Percentiles rank a stretch among this genome's conserved stretches.
Conservation (phyloP, 2,888 invertebrate genomes). For the Venustoraphidia nigricollis region DNA sequence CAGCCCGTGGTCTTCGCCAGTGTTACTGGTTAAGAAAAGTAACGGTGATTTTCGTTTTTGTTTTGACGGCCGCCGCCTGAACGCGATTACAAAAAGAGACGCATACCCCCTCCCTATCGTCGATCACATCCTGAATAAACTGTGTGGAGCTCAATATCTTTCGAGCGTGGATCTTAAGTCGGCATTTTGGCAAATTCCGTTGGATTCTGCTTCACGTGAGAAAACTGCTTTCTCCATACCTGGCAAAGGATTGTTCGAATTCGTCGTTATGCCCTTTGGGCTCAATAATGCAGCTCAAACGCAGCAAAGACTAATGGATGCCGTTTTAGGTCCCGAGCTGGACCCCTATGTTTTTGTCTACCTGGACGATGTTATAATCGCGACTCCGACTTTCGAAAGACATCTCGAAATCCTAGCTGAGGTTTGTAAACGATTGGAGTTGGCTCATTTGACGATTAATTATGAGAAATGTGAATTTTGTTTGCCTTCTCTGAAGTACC, state of each 20-base stretch:
- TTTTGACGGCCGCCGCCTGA: too few species aligned
- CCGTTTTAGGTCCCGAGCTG: slow-evolving; percentile 3
- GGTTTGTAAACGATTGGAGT: slow-evolving; percentile 9
- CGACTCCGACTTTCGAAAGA: too few species aligned
- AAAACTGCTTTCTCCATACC: slow-evolving; percentile 19
- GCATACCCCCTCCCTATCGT: slow-evolving; percentile 15
- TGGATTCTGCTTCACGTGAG: slow-evolving; percentile 8
- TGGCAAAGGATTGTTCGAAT: too few species aligned
- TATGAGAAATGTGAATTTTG: slow-evolving; percentile 15
- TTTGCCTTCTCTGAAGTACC: slow-evolving; percentile 12
- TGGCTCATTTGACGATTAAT: slow-evolving; percentile 15
- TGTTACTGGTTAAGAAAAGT: too few species aligned
- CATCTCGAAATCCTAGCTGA: slow-evolving; percentile 12
- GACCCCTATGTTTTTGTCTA: too few species aligned
- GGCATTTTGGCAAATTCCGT: slow-evolving; percentile 16
- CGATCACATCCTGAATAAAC: slow-evolving; percentile 3
- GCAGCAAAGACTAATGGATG: slow-evolving; percentile 7
- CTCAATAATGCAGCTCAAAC: neutral
- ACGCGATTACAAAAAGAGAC: slow-evolving; percentile 13
- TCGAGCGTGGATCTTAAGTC: slow-evolving; percentile 8
- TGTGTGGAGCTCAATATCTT: slow-evolving; percentile 6
- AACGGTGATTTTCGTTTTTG: too few species aligned
- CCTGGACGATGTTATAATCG: too few species aligned
- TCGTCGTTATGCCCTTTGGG: slow-evolving; percentile 3
- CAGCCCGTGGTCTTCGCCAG: too few species aligned